Evolutionary conservation across 2,113 vertebrate genomes (phyloP), one percentile per base, ranked within the genome.

Genomic region (Turnix velox): DNA sequence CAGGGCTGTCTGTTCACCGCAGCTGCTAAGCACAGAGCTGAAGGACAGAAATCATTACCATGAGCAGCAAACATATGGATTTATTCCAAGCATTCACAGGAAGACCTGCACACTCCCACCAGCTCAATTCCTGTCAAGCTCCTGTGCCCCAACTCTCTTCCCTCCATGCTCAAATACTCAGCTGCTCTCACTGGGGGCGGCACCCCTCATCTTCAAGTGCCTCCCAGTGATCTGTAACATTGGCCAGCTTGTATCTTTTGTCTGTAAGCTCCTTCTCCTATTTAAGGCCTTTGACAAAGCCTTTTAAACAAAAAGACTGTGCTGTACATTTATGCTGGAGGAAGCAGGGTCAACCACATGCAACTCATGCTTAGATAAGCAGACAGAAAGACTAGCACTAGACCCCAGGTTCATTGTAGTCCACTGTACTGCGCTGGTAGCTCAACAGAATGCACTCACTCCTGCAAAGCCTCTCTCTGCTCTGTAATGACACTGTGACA

Each of bases 271-370:
- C 40, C 33, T 8, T 42, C 59, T 58, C 35, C 22, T 17, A 43
- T 20, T 14, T 51, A 46, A 39, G 80, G 49, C 42, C 42, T 91
- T 71, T 74, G 24, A 71, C 55, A 27, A 88, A 66, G 59, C 45
- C 19, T 66, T 92, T 22, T 31, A 80, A 73, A 35, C 27, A 62
- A 24, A 25, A 13, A 49, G 7, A 67, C 5, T 45, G n/a, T 1
- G 0, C 10, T n/a, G 6, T 35, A 66, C 3, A 14, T 33, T 52
- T 46, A 45, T 1, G 2, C 0, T 14, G 8, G 45, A 63, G 46
- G 90, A 93, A 28, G 45, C 6, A 57, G 55, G 28, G 54, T 80
- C 46, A 87, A 51, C 24, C 52, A 62, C 72, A 72, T 4, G 7
- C 28, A 72, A 10, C 33, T 35, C 30, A 14, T 23, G 23, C 35